These are phyloP conservation scores for Todus mexicanus DNA, from an alignment of 2,797 vertebrate genomes.

Conservation along the genomic window DNA sequence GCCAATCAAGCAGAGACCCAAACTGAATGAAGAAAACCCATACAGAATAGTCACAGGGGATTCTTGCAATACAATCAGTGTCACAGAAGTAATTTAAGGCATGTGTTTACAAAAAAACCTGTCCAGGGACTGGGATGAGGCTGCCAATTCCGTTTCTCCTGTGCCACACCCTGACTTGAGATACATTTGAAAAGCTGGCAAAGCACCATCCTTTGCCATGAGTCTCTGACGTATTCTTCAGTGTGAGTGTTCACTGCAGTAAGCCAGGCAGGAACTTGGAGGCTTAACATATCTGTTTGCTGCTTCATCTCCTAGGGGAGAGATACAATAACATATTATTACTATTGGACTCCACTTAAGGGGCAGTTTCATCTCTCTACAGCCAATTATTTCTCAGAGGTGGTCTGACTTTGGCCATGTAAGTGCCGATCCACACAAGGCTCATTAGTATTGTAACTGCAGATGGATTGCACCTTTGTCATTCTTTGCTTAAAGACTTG, in stretches of 20 bases:
- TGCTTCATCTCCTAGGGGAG: not conserved
- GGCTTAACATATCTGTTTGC: not conserved
- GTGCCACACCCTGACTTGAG: not conserved
- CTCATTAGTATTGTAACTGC: slow-evolving; percentile 10
- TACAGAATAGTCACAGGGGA: not conserved
- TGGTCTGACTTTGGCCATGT: not conserved
- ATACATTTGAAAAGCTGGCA: not conserved
- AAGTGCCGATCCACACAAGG: slow-evolving; percentile 30
- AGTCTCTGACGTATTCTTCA: not conserved
- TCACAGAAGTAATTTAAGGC: not conserved
- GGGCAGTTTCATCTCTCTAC: not conserved
- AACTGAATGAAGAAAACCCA: not conserved
- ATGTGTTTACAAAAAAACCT: not conserved
- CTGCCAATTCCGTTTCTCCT: not conserved
- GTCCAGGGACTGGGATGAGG: not conserved
- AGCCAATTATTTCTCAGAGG: slow-evolving; percentile 25
- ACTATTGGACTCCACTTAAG: not conserved
- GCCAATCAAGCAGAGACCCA: not conserved
- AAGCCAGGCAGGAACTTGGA: not conserved
- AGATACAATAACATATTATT: not conserved
- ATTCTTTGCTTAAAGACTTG: slow-evolving; percentile 8
- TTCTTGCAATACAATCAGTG: not conserved
- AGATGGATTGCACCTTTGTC: not conserved
- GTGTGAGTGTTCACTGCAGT: not conserved
- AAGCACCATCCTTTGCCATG: not conserved